Evolutionary conservation across 2,888 invertebrate species (phyloP), one percentile per base, ranked within the genome.

Genomic region (Prenolepis imparis): DNA sequence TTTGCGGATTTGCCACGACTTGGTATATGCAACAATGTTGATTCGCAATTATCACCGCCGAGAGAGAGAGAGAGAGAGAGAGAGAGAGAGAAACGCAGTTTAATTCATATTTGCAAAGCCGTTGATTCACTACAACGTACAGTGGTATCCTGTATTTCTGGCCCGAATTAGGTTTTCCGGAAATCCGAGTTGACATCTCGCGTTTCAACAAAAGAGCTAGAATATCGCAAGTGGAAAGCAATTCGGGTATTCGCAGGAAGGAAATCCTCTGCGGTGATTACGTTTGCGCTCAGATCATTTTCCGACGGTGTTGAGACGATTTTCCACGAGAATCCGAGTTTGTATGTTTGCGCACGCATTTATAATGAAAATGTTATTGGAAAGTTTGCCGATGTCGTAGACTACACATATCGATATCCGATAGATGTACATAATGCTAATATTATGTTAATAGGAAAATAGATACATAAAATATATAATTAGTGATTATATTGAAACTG

Each of bases 101-200:
- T 61, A 66, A 75, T 84, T 75, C 72, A 86, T 73, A 86, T 87
- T 87, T 87, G 57, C 77, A 28, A 67, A 66, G 72, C 52, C 75
- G 67, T 52, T 59, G 57, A 52, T 77, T 70, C 72, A 44, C 64
- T 86, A 55, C 48, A 63, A 70, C 48, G 28, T 24, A 75, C 52
- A 15, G 61, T 28, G 66, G n/a, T 48, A n/a, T n/a, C 21, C 66
- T 61, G 57, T 81, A 81, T 82, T 82, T 82, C 72, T 78, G 70
- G 70, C 72, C 82, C 63, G 75, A 74, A 80, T 84, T 82, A 80
- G 48, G 44, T 82, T 82, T 84, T 55, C 55, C 44, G 24, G 55
- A 74, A 84, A 68, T 78, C 57, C 59, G 8, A 73, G 52, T 57
- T 80, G 74, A 80, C 66, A 66, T 74, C 61, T 74, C 68, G 28